Conservation (phyloP, 1,140 invertebrate species). For the Drosophila rhopaloa region DNA sequence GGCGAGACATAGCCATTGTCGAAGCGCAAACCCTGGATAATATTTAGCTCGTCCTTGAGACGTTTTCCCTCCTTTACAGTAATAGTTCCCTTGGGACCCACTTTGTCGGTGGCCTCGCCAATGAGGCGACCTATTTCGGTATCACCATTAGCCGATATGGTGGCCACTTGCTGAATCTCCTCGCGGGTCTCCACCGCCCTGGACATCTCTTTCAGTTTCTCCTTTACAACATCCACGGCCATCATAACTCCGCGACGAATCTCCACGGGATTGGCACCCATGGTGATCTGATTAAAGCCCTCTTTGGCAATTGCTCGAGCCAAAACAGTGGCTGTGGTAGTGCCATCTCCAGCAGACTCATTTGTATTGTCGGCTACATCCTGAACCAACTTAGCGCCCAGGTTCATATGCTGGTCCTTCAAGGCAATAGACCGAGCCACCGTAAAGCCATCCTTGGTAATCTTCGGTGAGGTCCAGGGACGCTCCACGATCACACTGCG, state of each 20-base stretch:
- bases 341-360: slow-evolving; percentile 99
- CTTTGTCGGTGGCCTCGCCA: slow-evolving; percentile 98
- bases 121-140: slow-evolving; percentile 95
- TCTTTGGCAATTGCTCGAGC: slow-evolving; percentile 98
- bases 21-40: slow-evolving; percentile 99
- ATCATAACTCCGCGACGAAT: slow-evolving; percentile 98
- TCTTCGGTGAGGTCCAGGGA: slow-evolving; percentile 99
- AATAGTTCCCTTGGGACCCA: slow-evolving; percentile 98
- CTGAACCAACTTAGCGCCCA: slow-evolving; percentile 99
- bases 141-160: slow-evolving; percentile 99
- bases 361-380: slow-evolving; percentile 99
- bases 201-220: slow-evolving; percentile 94
- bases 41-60: slow-evolving; percentile 96
- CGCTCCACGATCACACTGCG: slow-evolving; percentile 99
- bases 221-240: slow-evolving; percentile 96
- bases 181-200: slow-evolving; percentile 97
- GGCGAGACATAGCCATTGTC: slow-evolving; percentile 99
- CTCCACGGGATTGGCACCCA: slow-evolving; percentile 99
- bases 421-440: slow-evolving; percentile 99
- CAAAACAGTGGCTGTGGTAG: slow-evolving; percentile 98
- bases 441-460: slow-evolving; percentile 99
- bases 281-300: slow-evolving; percentile 98
- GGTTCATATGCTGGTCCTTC: slow-evolving; percentile 99
- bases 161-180: slow-evolving; percentile 99
- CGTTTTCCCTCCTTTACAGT: slow-evolving; percentile 99